Evolutionary conservation across 37 sponge, comb jelly and placozoan species (phyloP).

Genomic region (Oopsacas minuta): DNA sequence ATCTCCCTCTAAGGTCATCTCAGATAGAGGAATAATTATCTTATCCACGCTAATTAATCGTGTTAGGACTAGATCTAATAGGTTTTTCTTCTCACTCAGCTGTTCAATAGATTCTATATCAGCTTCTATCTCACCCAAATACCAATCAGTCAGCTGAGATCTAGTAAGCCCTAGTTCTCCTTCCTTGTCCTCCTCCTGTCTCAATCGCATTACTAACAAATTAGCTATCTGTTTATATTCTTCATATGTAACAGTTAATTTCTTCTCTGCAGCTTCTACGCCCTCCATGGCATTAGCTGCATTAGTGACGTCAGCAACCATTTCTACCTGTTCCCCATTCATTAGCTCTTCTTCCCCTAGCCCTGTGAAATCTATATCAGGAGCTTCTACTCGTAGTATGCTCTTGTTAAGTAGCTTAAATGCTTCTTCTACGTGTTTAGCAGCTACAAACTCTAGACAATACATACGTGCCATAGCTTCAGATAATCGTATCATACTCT

Average conservation of each 20-base stretch:
- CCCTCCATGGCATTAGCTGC: background rate
- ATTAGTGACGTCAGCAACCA: background rate
- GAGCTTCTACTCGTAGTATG: constrained; percentile 92
- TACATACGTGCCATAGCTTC: constrained; percentile 97
- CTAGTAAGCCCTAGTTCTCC: constrained; percentile 50
- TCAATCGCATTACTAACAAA: constrained; percentile 68
- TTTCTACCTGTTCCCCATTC: background rate
- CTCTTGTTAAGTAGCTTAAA: constrained; percentile 87
- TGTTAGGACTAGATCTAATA: constrained; percentile 87
- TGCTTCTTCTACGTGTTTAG: constrained; percentile 92
- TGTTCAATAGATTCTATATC: constrained; percentile 74
- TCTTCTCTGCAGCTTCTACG: constrained; percentile 25
- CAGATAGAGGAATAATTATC: constrained; percentile 42
- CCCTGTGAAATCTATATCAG: constrained; percentile 86
- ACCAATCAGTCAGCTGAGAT: constrained; percentile 81
- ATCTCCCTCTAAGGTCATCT: constrained; percentile 23
- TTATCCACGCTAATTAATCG: constrained; percentile 77
- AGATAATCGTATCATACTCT: constrained; percentile 94
- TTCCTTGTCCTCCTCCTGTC: constrained; percentile 60
- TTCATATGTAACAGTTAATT: constrained; percentile 78
- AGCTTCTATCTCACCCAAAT: constrained; percentile 62
- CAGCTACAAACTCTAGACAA: constrained; percentile 74
- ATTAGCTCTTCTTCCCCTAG: background rate
- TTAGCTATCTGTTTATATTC: constrained; percentile 82
- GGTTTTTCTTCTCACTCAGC: constrained; percentile 52